Percentiles rank a stretch among this genome's conserved stretches.
Evolutionary conservation across 1,140 invertebrate species (phyloP).

Genomic region (Bombus affinis): DNA sequence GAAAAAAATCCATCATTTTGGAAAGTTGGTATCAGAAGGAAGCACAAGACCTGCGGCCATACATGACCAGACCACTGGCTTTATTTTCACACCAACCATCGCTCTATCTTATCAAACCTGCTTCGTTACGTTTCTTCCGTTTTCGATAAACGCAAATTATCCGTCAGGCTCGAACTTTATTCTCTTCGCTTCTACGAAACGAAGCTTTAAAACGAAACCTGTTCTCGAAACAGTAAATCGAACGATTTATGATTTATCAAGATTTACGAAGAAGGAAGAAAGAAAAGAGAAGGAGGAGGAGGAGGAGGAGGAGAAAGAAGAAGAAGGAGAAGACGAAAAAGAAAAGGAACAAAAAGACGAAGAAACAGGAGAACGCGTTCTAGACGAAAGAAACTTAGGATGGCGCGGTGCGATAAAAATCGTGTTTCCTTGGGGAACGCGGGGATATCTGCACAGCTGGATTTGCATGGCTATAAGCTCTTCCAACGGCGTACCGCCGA

Average conservation of each 20-base stretch:
- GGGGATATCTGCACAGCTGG: slow-evolving; percentile 43
- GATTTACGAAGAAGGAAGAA: not conserved
- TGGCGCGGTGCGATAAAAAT: slow-evolving; percentile 37
- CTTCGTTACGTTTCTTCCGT: slow-evolving; percentile 32
- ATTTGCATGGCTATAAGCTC: slow-evolving; percentile 46
- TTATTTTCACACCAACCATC: not conserved
- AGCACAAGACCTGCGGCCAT: not conserved
- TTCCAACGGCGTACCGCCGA: slow-evolving; percentile 38
- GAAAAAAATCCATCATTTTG: not conserved
- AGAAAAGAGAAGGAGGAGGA: no score
- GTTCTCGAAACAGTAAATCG: no score
- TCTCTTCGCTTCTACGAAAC: not conserved
- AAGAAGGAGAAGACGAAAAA: not conserved
- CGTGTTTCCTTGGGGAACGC: slow-evolving; percentile 4
- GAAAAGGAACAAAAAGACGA: not conserved
- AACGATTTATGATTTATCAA: not conserved
- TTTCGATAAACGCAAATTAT: slow-evolving; percentile 25
- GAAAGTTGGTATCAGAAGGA: not conserved
- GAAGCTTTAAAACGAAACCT: not conserved
- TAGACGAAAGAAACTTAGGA: slow-evolving; percentile 3
- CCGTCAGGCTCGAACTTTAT: not conserved
- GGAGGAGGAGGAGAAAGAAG: no score
- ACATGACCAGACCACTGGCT: not conserved
- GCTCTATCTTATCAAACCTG: slow-evolving; percentile 27
- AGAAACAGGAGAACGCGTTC: not conserved